Conservation (phyloP, 1,140 invertebrate species). For the Heliconius congener region DNA sequence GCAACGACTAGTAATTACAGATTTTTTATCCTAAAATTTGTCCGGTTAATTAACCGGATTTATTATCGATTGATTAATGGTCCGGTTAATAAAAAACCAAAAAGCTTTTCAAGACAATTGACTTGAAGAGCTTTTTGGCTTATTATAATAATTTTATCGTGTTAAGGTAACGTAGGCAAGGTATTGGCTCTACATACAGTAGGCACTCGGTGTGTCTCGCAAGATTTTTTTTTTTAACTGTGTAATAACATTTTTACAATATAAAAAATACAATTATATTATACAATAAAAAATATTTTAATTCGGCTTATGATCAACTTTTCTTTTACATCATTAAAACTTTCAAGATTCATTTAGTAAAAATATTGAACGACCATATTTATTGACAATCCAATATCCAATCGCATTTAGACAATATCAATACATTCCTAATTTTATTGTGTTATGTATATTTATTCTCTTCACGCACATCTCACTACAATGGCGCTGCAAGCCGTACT, state of each 20-base stretch:
- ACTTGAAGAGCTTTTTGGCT: background rate
- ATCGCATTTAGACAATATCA: background rate
- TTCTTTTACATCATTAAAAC: too few species aligned
- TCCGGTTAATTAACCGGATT: background rate
- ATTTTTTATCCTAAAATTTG: background rate
- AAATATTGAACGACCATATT: too few species aligned
- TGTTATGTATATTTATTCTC: background rate
- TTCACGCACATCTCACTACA: background rate
- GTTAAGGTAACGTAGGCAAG: background rate
- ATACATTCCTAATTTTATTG: background rate
- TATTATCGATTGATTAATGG: too few species aligned
- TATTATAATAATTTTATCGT: background rate
- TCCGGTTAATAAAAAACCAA: too few species aligned
- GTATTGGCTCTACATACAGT: too few species aligned
- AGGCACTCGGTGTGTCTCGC: too few species aligned
- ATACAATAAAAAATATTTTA: too few species aligned
- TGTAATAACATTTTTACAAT: too few species aligned
- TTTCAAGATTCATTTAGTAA: too few species aligned
- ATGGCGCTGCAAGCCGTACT: background rate
- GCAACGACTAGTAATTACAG: background rate
- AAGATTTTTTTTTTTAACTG: too few species aligned
- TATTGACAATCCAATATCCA: background rate
- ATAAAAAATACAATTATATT: too few species aligned
- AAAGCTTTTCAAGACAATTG: background rate
- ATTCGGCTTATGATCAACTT: too few species aligned